A percentile compares a stretch with the other conserved stretches of the same genome.
Evolutionary conservation across 1,140 invertebrate species (phyloP).

Genomic region (Lordiphosa collinella): DNA sequence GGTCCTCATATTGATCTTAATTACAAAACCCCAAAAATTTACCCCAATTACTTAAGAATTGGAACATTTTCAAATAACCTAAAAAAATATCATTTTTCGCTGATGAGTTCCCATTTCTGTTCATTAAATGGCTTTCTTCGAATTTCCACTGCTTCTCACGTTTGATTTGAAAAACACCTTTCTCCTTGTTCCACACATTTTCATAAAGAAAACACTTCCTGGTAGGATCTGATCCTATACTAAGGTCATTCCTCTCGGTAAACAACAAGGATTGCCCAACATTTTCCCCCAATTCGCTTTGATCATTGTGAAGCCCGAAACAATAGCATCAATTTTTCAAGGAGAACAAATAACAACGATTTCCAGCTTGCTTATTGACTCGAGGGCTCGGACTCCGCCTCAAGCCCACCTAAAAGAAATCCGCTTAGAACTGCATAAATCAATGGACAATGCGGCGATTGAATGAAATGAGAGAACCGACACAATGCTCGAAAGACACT

Average conservation of each 20-base stretch:
- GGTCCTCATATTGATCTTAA: no score
- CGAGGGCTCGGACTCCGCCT: constrained; percentile 31
- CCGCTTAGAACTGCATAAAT: constrained; percentile 72
- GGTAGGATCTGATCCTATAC: constrained; percentile 18
- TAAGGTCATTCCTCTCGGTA: constrained; percentile 25
- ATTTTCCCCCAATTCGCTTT: constrained; percentile 29
- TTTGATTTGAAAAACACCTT: no score
- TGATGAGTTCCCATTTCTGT: no score
- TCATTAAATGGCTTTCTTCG: no score
- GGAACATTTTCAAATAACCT: no score
- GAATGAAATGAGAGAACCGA: constrained; percentile 57
- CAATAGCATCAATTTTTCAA: constrained; percentile 62
- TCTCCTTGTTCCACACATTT: no score
- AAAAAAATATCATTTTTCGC: no score
- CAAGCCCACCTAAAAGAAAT: constrained; percentile 65
- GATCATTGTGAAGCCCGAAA: constrained; percentile 44
- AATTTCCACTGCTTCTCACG: no score
- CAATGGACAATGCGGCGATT: constrained; percentile 56
- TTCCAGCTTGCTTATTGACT: constrained; percentile 36
- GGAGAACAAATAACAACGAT: constrained; percentile 20
- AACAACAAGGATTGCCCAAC: not conserved
- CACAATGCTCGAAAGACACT: constrained; percentile 35
- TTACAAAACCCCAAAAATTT: no score
- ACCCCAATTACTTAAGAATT: no score
- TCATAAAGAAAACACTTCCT: constrained; percentile 41